Conservation (phyloP, 2,888 invertebrate species). For the Tridacna crocea region DNA sequence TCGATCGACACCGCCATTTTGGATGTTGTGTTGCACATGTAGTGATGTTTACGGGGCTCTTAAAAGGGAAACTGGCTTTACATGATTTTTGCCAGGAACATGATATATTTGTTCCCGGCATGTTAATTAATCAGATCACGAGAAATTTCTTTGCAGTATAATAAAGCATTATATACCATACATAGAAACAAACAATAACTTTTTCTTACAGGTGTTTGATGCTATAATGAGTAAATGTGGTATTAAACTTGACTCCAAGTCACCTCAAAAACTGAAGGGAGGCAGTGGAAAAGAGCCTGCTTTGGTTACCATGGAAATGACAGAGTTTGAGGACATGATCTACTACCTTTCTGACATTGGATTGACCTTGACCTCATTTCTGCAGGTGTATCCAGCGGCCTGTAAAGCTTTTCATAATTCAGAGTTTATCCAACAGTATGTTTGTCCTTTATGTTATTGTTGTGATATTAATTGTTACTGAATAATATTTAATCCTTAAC, state of each 20-base stretch:
- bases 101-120: too few species aligned
- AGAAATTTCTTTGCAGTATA: too few species aligned
- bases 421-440: slow-evolving; percentile 77
- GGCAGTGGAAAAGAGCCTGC: slow-evolving; percentile 28
- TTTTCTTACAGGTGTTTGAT: slow-evolving; percentile 82
- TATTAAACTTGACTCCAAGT: slow-evolving; percentile 51
- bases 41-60: too few species aligned
- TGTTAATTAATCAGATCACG: too few species aligned
- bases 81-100: too few species aligned
- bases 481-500: neutral
- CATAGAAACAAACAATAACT: neutral
- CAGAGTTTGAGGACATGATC: slow-evolving; percentile 88
- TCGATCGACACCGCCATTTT: too few species aligned
- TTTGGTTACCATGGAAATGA: slow-evolving; percentile 74
- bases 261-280: slow-evolving; percentile 75
- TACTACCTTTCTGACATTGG: slow-evolving; percentile 89
- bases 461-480: neutral
- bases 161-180: too few species aligned
- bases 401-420: slow-evolving; percentile 86
- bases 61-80: too few species aligned
- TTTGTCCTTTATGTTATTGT: neutral
- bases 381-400: slow-evolving; percentile 88
- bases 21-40: too few species aligned
- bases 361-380: slow-evolving; percentile 88
- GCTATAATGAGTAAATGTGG: slow-evolving; percentile 79